Base-by-base conservation (phyloP, 2,797 vertebrate species). In the Pipistrellus kuhlii region DNA sequence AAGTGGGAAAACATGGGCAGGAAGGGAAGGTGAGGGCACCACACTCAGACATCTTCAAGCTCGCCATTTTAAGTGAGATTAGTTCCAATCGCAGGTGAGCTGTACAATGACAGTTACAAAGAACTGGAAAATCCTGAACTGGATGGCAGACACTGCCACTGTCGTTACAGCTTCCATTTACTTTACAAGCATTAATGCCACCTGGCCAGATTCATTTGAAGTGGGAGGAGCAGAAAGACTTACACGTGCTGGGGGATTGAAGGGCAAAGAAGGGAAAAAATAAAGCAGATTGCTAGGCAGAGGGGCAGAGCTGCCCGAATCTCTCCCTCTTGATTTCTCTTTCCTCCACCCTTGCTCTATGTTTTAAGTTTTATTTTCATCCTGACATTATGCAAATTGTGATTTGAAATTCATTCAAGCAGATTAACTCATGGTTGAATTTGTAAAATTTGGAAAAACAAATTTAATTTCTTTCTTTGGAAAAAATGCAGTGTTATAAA, bases 381-480 rank as follows among this genome's bases (percentile, higher is more conserved):
- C 88, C 80, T 89, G 96, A 95, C 96, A 83, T 80, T 96, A 93
- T 75, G 93, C 91, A 95, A 95, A 96, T 94, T 94, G 95, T 92
- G 92, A 89, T 94, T 95, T 93, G 92, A 97, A 96, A 91, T 84
- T 75, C 78, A 80, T 84, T 94, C 92, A 93, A 92, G 83, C 92
- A 95, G 72, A 78, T 38, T 68, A 89, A 95, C 80, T 96, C 25
- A 0, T 48, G 53, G 80, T 59, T 96, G 92, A 71, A 23, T 96
- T 95, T 89, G 69, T 93, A 97, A 95, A 95, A 90, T 93, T 62
- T 91, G 76, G 68, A 93, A 94, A 95, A 96, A 57, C 89, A 95
- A 95, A 96, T 96, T 96, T 96, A 96, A 97, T 97, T 95, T 97
- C 90, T 96, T 96, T 86, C 90, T 84, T 96, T 11, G 12, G 89